Evolutionary conservation across 2,113 vertebrate genomes (phyloP), one percentile per base, ranked within the genome.

Genomic region (Clupea harengus): DNA sequence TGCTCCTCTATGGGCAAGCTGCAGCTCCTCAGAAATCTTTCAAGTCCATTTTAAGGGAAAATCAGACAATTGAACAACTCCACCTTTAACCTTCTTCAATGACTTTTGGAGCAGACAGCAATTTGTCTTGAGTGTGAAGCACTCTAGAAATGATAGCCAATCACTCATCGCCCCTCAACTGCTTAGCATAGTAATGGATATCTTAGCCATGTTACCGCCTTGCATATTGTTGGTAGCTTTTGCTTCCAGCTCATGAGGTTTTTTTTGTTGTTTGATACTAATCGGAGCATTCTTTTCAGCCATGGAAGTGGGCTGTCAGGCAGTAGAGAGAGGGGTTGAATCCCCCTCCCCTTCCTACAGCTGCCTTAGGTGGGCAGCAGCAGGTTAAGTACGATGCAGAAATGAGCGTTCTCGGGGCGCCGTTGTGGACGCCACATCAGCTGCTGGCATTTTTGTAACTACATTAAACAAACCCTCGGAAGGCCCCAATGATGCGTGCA

Each of bases 221-320:
- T 81, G 85, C 83, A 86, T 89, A 85, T 89, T 83, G 7, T 45
- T 89, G 89, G 89, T 82, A 82, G 45, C 87, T 88, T 90, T 92
- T 92, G 78, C 86, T 45, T 82, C 90, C 89, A 90, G 90, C 87
- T 92, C 84, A 60, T 83, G 86, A 88, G 81, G 50, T 89, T 39
- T 88, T 82, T 81, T 82, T 83, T 85, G 49, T 81, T 45, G 32
- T 88, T 13, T 85, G 90, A 89, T 95, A 94, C 97, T 97, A 88
- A 97, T 95, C 93, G 97, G 92, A 88, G 96, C 96, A 92, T 97
- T 96, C 93, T 98, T 95, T 94, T 97, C 97, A 92, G 95, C 97
- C 89, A 96, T 8, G 18, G 95, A 96, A 90, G 95, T 95, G 90
- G 72, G 81, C 88, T 86, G 20, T 47, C 87, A 86, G 47, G 88